A percentile compares a stretch with the other conserved stretches of the same genome.
Evolutionary conservation across 2,113 vertebrate species (phyloP).

Genomic region (Emydocephalus ijimae): DNA sequence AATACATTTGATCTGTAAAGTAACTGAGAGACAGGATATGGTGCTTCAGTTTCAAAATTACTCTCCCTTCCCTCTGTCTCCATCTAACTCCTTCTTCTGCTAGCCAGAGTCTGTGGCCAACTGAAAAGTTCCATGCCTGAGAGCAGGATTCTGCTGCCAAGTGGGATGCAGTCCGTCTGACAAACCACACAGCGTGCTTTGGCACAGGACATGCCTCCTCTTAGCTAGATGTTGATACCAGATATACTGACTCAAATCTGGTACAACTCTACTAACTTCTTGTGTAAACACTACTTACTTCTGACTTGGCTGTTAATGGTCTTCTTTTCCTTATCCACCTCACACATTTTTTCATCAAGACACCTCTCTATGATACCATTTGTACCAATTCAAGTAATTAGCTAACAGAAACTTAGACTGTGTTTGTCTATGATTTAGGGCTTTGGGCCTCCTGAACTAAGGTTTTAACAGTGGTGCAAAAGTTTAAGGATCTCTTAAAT

Average conservation of each 20-base stretch:
- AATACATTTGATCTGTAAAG: not conserved
- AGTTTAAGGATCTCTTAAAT: slow-evolving; percentile 9
- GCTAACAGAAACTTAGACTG: slow-evolving; percentile 35
- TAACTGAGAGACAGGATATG: not conserved
- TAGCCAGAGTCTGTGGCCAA: not conserved
- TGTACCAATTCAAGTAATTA: not conserved
- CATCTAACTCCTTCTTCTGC: not conserved
- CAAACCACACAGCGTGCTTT: slow-evolving; percentile 45
- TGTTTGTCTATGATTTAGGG: slow-evolving; percentile 36
- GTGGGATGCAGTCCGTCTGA: slow-evolving; percentile 34
- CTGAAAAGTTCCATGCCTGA: not conserved
- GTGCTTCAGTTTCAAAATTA: not conserved
- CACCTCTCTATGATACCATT: slow-evolving; percentile 22
- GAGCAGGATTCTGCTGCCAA: slow-evolving; percentile 13
- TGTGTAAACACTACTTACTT: slow-evolving; percentile 41
- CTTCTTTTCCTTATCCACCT: not conserved
- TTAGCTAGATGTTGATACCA: slow-evolving; percentile 44
- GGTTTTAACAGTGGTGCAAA: slow-evolving; percentile 29
- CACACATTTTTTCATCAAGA: not conserved
- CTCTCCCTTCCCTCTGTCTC: not conserved
- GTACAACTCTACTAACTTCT: slow-evolving; percentile 37
- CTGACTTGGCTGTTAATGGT: slow-evolving; percentile 31
- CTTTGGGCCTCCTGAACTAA: slow-evolving; percentile 25
- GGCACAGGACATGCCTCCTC: slow-evolving; percentile 33
- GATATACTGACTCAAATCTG: slow-evolving; percentile 21